Percentiles rank a stretch among this genome's conserved stretches.
phyloP scores from a whole-genome alignment of 2,113 vertebrate species.

The Salminus brasiliensis region DNA sequence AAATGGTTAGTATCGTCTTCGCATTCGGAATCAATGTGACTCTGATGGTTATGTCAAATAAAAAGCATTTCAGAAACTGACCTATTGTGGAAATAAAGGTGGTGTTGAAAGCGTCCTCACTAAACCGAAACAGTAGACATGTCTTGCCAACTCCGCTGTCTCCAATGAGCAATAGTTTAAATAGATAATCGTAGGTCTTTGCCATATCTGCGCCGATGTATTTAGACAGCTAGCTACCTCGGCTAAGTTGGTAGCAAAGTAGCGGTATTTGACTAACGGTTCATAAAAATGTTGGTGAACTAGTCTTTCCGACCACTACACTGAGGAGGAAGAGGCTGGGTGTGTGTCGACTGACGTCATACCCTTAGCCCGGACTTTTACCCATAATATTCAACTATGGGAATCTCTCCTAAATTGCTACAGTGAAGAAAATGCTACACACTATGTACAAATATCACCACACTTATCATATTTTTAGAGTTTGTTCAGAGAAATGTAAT shows the following conservation, averaged over 20 bases:
- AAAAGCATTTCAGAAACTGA: too few species aligned
- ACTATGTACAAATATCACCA: too few species aligned
- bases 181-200: slow-evolving; percentile 82
- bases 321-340: slow-evolving; percentile 32
- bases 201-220: slow-evolving; percentile 66
- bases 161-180: slow-evolving; percentile 81
- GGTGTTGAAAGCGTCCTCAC: slow-evolving; percentile 84
- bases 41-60: too few species aligned
- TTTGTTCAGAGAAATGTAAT: too few species aligned
- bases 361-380: not conserved
- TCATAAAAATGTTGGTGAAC: slow-evolving; percentile 35
- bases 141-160: slow-evolving; percentile 85
- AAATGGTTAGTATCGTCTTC: too few species aligned
- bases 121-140: slow-evolving; percentile 84
- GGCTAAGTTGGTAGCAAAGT: slow-evolving; percentile 21
- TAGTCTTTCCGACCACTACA: slow-evolving; percentile 19
- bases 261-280: slow-evolving; percentile 25
- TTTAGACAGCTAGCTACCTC: slow-evolving; percentile 2
- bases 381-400: not conserved
- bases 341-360: slow-evolving; percentile 23
- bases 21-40: too few species aligned
- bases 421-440: too few species aligned
- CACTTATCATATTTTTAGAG: too few species aligned
- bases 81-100: slow-evolving; percentile 87
- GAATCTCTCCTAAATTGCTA: too few species aligned